Base-by-base conservation (phyloP, 1,140 invertebrate species). In the Kradibia gibbosae region DNA sequence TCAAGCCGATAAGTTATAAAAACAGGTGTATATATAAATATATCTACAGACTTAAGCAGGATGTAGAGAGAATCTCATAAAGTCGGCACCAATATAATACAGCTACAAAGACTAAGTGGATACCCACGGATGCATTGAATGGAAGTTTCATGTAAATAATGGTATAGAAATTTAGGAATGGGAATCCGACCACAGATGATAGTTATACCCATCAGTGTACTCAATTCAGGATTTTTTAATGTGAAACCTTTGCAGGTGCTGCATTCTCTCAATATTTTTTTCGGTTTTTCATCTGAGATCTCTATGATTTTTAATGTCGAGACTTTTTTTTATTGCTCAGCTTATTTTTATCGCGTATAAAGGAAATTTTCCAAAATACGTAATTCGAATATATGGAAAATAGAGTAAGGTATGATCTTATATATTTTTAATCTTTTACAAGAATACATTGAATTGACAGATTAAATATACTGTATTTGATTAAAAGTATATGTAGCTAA, bases 71-170 rank as follows among this genome's bases (percentile, higher is more conserved):
- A 28, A 31, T 31, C 5, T 60, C 11, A n/a, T 31, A 60, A 60
- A 60, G 25, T 60, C 57, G n/a, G 13, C 25, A 31, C 11, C n/a
- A 13, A 11, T 4, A 60, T 60, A 60, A 60, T 60, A 60, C 57
- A 60, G 25, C 57, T 34, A 3, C 3, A 39, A 70, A 45, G 25
- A 72, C 28, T 50, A 72, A 72, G 4, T 25, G 45, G 5, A 45
- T 42, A 31, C 2, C n/a, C 45, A 31, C 45, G 5, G 20, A 7
- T 25, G 34, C 22, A 2, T 3, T 3, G 13, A 57, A 74, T 74
- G 50, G 48, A 57, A 42, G 39, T 74, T 74, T 74, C 50, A 74
- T 74, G 72, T 74, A 57, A 74, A 74, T 74, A 74, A 74, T 25
- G 39, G 39, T n/a, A 39, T 15, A 55, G 22, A 10, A 28, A 57